Percentiles rank a stretch among this genome's conserved stretches.
Evolutionary conservation across 1,140 invertebrate species (phyloP).

Genomic region (Drosophila pruinosa): DNA sequence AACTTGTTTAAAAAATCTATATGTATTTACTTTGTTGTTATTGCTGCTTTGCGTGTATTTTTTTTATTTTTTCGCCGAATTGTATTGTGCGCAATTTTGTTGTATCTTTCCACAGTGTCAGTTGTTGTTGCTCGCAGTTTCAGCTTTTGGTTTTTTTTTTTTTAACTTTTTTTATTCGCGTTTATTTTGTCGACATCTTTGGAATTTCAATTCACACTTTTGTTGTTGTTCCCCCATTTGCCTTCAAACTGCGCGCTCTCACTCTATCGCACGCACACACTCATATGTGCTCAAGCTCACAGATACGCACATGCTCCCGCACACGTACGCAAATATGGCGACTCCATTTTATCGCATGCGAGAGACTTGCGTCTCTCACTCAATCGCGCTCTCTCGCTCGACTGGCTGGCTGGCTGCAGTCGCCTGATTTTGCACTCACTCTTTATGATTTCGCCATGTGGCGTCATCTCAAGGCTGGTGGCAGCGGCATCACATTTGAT

Average conservation of each 20-base stretch:
- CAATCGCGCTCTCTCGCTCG: background rate
- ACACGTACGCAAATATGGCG: slow-evolving; percentile 31
- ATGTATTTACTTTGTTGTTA: slow-evolving; percentile 8
- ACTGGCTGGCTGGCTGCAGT: background rate
- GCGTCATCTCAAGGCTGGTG: slow-evolving; percentile 52
- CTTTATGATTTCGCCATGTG: slow-evolving; percentile 22
- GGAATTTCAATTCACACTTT: slow-evolving; percentile 82
- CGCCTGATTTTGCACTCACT: slow-evolving; percentile 12
- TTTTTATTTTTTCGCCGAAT: slow-evolving; percentile 62
- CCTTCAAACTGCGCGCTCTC: slow-evolving; percentile 36
- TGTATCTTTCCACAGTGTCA: slow-evolving; percentile 63
- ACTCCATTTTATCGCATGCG: slow-evolving; percentile 66
- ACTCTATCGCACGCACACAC: background rate
- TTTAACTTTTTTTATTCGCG: slow-evolving; percentile 61
- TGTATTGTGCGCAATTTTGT: slow-evolving; percentile 77
- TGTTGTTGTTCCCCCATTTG: slow-evolving; percentile 62
- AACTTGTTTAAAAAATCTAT: slow-evolving; percentile 75
- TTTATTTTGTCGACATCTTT: slow-evolving; percentile 80
- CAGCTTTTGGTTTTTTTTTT: slow-evolving; percentile 26
- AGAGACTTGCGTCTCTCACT: slow-evolving; percentile 20
- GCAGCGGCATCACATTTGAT: slow-evolving; percentile 46
- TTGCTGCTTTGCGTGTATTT: slow-evolving; percentile 9
- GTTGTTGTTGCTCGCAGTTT: slow-evolving; percentile 48
- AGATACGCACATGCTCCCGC: slow-evolving; percentile 51
- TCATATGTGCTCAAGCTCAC: slow-evolving; percentile 31